Conservation (phyloP, 2,797 vertebrate species). For the Bufotes viridis region DNA sequence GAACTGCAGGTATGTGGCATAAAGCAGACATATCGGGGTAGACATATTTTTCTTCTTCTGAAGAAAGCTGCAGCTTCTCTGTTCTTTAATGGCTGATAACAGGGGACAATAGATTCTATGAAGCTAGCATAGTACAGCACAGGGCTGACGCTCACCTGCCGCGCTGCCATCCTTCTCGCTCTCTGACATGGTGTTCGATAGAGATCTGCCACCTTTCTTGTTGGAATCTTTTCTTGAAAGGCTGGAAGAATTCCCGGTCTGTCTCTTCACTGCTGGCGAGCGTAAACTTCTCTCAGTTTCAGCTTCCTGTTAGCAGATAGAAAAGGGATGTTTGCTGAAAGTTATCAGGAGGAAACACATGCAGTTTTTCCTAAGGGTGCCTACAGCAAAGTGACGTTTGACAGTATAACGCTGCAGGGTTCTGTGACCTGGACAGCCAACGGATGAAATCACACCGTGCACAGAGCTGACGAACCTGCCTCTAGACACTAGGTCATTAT, state of each 20-base stretch:
- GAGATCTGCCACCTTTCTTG: conserved; percentile 71
- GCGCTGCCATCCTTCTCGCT: conserved; percentile 64
- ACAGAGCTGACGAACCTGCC: neutral
- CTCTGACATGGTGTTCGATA: conserved; percentile 75
- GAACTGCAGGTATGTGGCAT: neutral
- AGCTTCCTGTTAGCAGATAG: conserved; percentile 75
- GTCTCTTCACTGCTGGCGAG: conserved; percentile 67
- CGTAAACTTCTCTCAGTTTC: conserved; percentile 72
- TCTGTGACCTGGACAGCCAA: conserved; percentile 55
- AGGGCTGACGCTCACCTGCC: conserved; percentile 71
- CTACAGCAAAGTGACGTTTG: conserved; percentile 60
- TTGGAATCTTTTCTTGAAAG: conserved; percentile 66
- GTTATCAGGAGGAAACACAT: conserved; percentile 67
- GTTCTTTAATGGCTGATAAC: neutral
- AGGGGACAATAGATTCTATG: neutral
- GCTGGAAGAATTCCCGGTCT: conserved; percentile 66
- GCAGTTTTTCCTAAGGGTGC: conserved; percentile 51
- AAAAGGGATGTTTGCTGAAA: conserved; percentile 68
- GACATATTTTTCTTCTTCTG: neutral
- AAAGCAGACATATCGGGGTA: too few species aligned
- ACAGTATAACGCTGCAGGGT: conserved; percentile 56
- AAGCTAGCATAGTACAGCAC: neutral
- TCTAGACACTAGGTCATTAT: neutral
- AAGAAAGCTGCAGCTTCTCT: neutral
- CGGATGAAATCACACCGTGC: too few species aligned